Percentiles rank a stretch among this genome's conserved stretches.
Evolutionary conservation across 2,113 vertebrate genomes (phyloP).

Genomic region (Podilymbus podiceps): DNA sequence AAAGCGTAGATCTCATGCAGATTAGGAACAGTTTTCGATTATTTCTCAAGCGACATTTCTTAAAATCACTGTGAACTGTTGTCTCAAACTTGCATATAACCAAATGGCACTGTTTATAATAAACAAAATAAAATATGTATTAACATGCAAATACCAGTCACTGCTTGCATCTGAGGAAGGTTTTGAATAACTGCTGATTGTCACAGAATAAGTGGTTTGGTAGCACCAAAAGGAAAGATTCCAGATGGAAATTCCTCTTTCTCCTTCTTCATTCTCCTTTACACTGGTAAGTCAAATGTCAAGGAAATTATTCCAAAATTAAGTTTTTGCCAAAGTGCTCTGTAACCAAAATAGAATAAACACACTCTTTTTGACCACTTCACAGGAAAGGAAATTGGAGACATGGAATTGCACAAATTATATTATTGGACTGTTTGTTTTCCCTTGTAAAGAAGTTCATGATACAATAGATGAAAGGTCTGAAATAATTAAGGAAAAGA

Average conservation of each 20-base stretch:
- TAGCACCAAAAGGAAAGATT: not conserved
- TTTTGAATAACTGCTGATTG: not conserved
- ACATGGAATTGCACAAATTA: not conserved
- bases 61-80: not conserved
- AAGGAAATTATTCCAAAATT: not conserved
- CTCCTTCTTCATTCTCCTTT: not conserved
- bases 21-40: not conserved
- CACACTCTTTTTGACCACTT: not conserved
- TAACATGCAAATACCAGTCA: not conserved
- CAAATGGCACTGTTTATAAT: not conserved
- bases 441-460: not conserved
- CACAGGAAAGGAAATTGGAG: slow-evolving; percentile 16
- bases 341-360: not conserved
- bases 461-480: slow-evolving; percentile 1
- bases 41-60: not conserved
- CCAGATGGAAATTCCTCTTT: not conserved
- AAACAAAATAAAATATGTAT: not conserved
- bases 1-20: not conserved
- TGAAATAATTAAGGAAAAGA: slow-evolving; percentile 1
- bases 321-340: not conserved
- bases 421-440: not conserved
- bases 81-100: not conserved
- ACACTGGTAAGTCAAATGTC: not conserved
- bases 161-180: not conserved
- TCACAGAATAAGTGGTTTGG: not conserved